phyloP scores from a whole-genome alignment of 2,797 vertebrate genomes.

The Chrysocyon brachyurus region DNA sequence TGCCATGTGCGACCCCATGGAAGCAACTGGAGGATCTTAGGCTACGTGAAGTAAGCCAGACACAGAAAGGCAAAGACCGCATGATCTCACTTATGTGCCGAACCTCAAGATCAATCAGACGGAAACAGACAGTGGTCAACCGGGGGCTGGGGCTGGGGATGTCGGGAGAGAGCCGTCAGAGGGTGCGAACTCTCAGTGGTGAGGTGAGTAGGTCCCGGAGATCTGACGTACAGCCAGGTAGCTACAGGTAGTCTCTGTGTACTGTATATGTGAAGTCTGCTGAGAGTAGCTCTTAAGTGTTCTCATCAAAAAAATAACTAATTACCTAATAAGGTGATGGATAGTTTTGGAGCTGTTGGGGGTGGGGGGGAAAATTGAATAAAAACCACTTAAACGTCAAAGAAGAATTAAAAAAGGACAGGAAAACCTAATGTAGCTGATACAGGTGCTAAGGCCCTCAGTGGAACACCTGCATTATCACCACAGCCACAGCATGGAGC shows the following conservation, averaged over 20 bases:
- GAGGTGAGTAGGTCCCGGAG: not conserved
- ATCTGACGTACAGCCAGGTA: not conserved
- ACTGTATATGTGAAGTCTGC: not conserved
- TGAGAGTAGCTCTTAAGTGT: not conserved
- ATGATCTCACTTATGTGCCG: too few relatives aligned
- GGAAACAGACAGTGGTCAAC: not conserved
- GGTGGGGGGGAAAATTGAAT: too few relatives aligned
- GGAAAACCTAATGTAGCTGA: not conserved
- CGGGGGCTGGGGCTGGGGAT: not conserved
- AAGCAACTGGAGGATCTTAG: not conserved
- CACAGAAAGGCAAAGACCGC: too few relatives aligned
- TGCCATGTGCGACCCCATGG: not conserved
- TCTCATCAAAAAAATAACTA: not conserved
- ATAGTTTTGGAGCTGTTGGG: not conserved
- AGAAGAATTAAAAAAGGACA: not conserved
- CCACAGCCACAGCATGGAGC: not conserved
- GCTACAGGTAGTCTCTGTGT: not conserved
- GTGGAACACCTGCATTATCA: rapidly evolving
- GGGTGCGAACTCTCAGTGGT: not conserved
- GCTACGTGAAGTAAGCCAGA: not conserved
- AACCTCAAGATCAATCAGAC: not conserved
- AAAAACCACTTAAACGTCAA: not conserved
- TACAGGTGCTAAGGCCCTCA: rapidly evolving
- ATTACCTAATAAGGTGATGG: not conserved
- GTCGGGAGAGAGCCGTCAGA: not conserved